Conservation (phyloP, 2,113 vertebrate species). For the Oreotrochilus melanogaster region DNA sequence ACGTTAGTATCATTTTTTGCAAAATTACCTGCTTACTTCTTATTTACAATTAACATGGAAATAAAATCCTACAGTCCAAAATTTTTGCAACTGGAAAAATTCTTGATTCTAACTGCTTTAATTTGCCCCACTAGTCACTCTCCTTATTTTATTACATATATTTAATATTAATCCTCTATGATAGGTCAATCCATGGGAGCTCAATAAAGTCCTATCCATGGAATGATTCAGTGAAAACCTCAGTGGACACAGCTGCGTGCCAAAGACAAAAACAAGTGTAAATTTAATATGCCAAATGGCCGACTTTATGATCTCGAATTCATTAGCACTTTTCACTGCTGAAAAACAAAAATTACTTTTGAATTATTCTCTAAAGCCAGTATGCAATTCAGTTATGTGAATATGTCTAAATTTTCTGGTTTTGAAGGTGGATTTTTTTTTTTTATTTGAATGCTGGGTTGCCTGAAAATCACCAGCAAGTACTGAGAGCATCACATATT, state of each 20-base stretch:
- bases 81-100: background rate
- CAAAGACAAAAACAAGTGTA: background rate
- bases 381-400: background rate
- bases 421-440: background rate
- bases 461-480: background rate
- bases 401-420: background rate
- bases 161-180: background rate
- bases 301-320: background rate
- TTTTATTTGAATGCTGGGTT: background rate
- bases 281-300: background rate
- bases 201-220: background rate
- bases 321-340: background rate
- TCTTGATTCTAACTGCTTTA: background rate
- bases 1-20: background rate
- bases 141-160: background rate
- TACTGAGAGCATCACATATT: background rate
- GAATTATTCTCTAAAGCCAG: background rate
- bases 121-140: background rate
- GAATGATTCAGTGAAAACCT: background rate
- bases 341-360: background rate
- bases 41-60: slow-evolving; percentile 25
- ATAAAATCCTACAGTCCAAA: background rate
- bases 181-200: background rate
- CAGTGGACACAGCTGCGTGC: background rate
- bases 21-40: slow-evolving; percentile 16